These are phyloP conservation scores for Hippocampus guttulatus DNA, from an alignment of 2,113 vertebrate species.

Conservation along the genomic window DNA sequence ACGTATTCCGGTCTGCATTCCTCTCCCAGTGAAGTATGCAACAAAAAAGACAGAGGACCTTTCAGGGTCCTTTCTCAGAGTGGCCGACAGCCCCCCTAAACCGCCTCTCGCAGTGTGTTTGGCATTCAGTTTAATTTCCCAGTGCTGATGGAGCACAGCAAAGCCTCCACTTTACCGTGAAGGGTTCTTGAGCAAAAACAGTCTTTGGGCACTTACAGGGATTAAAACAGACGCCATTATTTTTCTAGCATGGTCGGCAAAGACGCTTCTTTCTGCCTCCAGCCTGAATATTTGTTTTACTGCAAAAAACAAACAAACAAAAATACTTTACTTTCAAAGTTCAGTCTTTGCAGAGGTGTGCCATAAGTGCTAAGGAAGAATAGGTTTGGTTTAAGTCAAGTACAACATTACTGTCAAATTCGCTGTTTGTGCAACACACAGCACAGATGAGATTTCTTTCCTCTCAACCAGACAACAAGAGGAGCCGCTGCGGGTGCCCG, in stretches of 20 bases:
- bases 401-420: too few relatives aligned
- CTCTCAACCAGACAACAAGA: too few relatives aligned
- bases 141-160: slow-evolving; percentile 8
- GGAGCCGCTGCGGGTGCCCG: too few relatives aligned
- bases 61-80: slow-evolving; percentile 24
- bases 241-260: slow-evolving; percentile 17
- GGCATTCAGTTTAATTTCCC: slow-evolving; percentile 31
- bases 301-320: slow-evolving; percentile 13
- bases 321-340: neutral
- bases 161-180: slow-evolving; percentile 27
- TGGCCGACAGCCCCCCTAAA: slow-evolving; percentile 25
- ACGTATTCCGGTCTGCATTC: slow-evolving; percentile 6
- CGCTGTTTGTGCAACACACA: too few relatives aligned
- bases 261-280: neutral
- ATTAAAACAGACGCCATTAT: slow-evolving; percentile 30
- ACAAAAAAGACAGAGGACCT: slow-evolving; percentile 22
- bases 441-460: too few relatives aligned
- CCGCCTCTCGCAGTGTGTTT: slow-evolving; percentile 17
- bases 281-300: slow-evolving; percentile 1
- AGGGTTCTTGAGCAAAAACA: slow-evolving; percentile 37
- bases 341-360: too few relatives aligned
- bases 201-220: slow-evolving; percentile 26
- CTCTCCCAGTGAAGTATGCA: slow-evolving; percentile 10
- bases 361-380: too few relatives aligned
- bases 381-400: too few relatives aligned